These are phyloP conservation scores for Moxostoma hubbsi DNA, from an alignment of 2,797 vertebrate genomes.

Conservation along the genomic window DNA sequence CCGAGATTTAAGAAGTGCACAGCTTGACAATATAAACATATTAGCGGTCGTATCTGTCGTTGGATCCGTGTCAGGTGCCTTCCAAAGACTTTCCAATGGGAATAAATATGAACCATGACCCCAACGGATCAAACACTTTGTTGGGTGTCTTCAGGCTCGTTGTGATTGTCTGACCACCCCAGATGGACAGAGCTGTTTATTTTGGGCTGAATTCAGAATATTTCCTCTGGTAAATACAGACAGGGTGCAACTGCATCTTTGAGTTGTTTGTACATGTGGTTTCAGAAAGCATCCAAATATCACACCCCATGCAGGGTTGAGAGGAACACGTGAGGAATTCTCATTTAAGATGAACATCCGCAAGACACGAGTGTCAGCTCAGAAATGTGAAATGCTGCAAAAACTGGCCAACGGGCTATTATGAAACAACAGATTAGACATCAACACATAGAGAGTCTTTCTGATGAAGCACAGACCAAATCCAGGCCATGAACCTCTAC, in stretches of 20 bases:
- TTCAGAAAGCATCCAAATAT: constrained; percentile 2
- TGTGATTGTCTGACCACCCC: constrained; percentile 29
- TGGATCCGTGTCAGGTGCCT: neutral
- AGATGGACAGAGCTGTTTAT: constrained; percentile 40
- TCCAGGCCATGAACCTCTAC: constrained; percentile 1
- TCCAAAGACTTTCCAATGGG: neutral
- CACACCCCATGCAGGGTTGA: neutral
- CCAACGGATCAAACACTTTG: neutral
- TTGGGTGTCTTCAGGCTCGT: neutral
- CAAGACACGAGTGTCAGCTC: too few relatives aligned
- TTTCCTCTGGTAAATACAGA: constrained; percentile 45
- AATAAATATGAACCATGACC: constrained; percentile 20
- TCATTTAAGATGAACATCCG: neutral
- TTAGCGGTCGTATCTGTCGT: neutral
- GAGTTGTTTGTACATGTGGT: constrained; percentile 31
- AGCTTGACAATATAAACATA: constrained; percentile 24
- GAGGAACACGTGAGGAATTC: neutral
- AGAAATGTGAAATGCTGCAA: neutral
- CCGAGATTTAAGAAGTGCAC: constrained; percentile 6
- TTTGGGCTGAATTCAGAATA: constrained; percentile 28
- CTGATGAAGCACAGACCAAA: neutral
- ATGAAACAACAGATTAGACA: neutral
- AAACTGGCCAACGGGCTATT: neutral
- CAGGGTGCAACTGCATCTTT: neutral
- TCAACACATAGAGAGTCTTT: neutral